Evolutionary conservation across 1,140 invertebrate species (phyloP).

Genomic region (Pentalonia nigronervosa): DNA sequence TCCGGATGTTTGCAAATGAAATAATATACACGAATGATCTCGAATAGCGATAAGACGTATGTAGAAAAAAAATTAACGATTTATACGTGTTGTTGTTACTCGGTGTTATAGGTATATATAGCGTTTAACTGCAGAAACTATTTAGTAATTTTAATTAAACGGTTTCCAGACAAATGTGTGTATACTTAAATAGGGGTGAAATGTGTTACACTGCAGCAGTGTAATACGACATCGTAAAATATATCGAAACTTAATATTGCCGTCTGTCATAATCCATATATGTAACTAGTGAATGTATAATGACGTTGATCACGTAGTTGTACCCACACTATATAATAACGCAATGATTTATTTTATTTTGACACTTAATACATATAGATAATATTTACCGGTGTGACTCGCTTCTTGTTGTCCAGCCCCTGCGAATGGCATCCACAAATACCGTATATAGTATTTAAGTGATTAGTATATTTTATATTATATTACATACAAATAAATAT

Average conservation of each 20-base stretch:
- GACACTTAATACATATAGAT: neutral
- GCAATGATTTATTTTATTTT: neutral
- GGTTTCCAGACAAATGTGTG: neutral
- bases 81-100: neutral
- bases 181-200: neutral
- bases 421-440: too few species aligned
- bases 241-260: neutral
- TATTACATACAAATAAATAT: too few species aligned
- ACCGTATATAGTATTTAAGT: too few species aligned
- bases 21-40: neutral
- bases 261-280: neutral
- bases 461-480: too few species aligned
- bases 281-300: too few species aligned
- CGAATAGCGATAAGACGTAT: neutral
- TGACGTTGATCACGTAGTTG: neutral
- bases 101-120: too few species aligned
- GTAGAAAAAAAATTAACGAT: neutral
- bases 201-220: neutral
- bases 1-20: constrained; percentile 3
- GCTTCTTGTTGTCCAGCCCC: too few species aligned
- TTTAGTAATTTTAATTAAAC: neutral
- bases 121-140: neutral
- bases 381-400: too few species aligned
- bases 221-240: neutral
- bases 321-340: too few species aligned